phyloP scores from a whole-genome alignment of 2,797 vertebrate genomes.

The Arnoldichthys spilopterus region DNA sequence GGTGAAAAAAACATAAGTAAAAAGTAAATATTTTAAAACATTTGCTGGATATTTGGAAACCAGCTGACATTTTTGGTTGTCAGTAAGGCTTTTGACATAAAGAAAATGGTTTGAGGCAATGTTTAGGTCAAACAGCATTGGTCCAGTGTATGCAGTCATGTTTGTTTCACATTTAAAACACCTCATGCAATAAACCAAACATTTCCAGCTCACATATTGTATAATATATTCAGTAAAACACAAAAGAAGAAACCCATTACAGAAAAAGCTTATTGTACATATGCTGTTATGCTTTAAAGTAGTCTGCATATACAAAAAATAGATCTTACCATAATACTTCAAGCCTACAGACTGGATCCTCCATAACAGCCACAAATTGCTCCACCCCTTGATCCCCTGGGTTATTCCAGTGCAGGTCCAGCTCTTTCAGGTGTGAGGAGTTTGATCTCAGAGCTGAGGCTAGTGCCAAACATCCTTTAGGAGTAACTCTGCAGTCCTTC shows the following conservation, averaged over 20 bases:
- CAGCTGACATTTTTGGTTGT: too few species aligned
- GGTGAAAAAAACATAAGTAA: not conserved
- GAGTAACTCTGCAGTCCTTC: slow-evolving; percentile 53
- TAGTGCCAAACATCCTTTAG: slow-evolving; percentile 21
- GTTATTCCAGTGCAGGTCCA: slow-evolving; percentile 54
- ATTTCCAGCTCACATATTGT: too few species aligned
- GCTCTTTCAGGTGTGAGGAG: slow-evolving; percentile 3
- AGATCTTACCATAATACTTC: slow-evolving; percentile 46
- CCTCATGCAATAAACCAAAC: too few species aligned
- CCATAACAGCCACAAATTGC: slow-evolving; percentile 37
- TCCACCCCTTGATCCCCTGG: slow-evolving; percentile 53
- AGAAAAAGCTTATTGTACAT: too few species aligned
- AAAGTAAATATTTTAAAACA: not conserved
- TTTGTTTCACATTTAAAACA: too few species aligned
- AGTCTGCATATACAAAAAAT: not conserved
- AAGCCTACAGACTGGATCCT: slow-evolving; percentile 35
- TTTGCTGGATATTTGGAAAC: not conserved
- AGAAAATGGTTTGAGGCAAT: too few species aligned
- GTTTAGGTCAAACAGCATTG: too few species aligned
- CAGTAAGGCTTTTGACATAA: too few species aligned
- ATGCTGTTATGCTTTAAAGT: not conserved
- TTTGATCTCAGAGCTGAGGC: not conserved
- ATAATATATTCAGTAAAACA: too few species aligned
- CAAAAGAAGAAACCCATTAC: too few species aligned
- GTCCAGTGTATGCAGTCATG: too few species aligned